These are phyloP conservation scores for Alloplasta piceator DNA, from an alignment of 2,888 invertebrate genomes.

Conservation along the genomic window DNA sequence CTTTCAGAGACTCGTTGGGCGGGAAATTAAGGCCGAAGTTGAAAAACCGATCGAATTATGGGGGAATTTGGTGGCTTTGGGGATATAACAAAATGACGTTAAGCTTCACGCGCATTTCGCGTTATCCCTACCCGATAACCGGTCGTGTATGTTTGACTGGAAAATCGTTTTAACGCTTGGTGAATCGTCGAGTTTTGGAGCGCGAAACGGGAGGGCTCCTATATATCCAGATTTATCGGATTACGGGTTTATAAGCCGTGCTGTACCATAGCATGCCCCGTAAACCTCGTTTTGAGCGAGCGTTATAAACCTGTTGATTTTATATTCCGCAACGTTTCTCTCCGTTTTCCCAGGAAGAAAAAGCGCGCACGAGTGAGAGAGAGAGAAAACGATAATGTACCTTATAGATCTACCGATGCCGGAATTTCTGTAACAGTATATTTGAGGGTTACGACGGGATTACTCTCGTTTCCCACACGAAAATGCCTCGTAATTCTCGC, in stretches of 20 bases:
- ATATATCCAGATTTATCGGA: slow-evolving; percentile 70
- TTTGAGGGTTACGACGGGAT: no score
- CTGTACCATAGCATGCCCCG: slow-evolving; percentile 45
- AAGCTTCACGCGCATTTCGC: not conserved
- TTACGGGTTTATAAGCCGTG: slow-evolving; percentile 69
- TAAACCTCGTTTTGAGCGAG: slow-evolving; percentile 64
- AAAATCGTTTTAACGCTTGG: slow-evolving; percentile 38
- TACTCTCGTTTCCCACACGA: no score
- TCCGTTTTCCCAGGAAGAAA: not conserved
- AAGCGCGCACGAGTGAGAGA: not conserved
- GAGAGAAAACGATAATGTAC: no score
- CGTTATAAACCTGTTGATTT: slow-evolving; percentile 73
- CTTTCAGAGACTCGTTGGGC: no score
- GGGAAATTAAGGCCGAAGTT: no score
- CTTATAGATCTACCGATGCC: no score
- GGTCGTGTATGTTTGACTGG: not conserved
- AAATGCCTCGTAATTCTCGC: no score
- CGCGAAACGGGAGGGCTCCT: slow-evolving; percentile 35
- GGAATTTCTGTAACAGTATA: no score
- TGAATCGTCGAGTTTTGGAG: slow-evolving; percentile 42
- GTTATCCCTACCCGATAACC: not conserved
- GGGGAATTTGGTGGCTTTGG: slow-evolving; percentile 24
- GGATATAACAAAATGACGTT: slow-evolving; percentile 23
- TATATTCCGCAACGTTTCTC: slow-evolving; percentile 56
- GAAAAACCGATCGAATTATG: slow-evolving; percentile 30